Conservation (phyloP, 2,797 vertebrate genomes). For the Pantherophis vulpinus region DNA sequence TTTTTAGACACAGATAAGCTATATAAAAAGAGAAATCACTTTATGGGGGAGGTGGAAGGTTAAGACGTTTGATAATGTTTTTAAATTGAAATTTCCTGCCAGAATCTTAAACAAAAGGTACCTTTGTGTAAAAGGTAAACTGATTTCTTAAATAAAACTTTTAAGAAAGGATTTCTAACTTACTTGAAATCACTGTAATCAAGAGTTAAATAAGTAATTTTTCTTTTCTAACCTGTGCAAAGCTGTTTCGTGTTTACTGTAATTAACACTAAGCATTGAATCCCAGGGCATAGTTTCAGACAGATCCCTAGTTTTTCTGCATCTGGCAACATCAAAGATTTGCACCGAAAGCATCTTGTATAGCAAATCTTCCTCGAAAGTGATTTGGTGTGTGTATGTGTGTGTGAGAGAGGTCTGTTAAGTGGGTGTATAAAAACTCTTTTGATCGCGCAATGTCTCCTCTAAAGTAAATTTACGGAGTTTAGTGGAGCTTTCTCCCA, state of each 20-base stretch:
- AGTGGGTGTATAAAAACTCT: not conserved
- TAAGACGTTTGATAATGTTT: not conserved
- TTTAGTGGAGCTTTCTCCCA: not conserved
- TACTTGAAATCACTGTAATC: conserved; percentile 42
- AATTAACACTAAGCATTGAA: not conserved
- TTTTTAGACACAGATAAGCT: conserved; percentile 46
- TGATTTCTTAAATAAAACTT: not conserved
- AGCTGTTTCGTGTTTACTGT: not conserved
- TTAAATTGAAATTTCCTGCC: conserved; percentile 42
- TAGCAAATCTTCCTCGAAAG: not conserved
- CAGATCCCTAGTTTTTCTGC: not conserved
- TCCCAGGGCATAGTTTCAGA: not conserved
- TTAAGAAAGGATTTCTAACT: conserved; percentile 40
- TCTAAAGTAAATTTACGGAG: not conserved
- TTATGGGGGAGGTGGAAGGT: not conserved
- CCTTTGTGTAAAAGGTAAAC: conserved; percentile 33
- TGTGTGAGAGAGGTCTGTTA: not conserved
- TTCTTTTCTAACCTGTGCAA: conserved; percentile 3
- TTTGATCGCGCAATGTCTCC: not conserved
- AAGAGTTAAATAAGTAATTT: conserved; percentile 32
- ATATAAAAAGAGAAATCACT: conserved; percentile 29
- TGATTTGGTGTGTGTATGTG: not conserved
- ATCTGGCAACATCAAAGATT: not conserved
- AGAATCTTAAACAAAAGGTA: conserved; percentile 43
- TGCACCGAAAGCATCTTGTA: not conserved